Base-by-base conservation (phyloP, 2,113 vertebrate species). In the Himantopus leucocephalus region DNA sequence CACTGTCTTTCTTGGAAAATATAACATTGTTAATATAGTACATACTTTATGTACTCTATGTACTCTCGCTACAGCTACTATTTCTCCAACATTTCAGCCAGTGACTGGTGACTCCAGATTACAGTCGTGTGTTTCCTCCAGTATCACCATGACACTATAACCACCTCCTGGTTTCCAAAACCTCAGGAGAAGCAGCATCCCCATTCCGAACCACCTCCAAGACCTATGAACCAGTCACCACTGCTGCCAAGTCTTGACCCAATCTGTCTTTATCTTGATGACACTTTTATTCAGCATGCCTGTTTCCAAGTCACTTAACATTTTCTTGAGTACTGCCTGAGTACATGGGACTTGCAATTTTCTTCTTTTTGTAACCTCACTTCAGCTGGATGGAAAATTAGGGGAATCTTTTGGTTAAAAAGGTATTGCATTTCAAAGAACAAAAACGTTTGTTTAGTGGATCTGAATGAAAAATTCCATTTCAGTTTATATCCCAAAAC, bases 241-340 rank as follows among this genome's bases (percentile, higher is more conserved):
- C 1, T 87, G 30, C 39, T 41, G 8, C 48, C 48, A 92, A 90
- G 24, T 62, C 86, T 91, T 94, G 83, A 94, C 32, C 55, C 43
- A 75, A 35, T 29, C 50, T 76, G 50, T 43, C 71, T 63, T 85
- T 71, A 34, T 79, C 53, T 63, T 85, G 17, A 64, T 43, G 55
- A 81, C 43, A 27, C 21, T 83, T 92, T 59, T 77, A 76, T 67
- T 79, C 47, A 76, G 48, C 55, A 34, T 63, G 26, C 4, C 23
- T 56, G 24, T 92, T 94, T 94, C 63, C 68, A 80, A 92, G 35
- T 45, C 75, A 91, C 56, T 90, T 94, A 48, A 86, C 76, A 79
- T 92, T 88, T 88, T 91, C 62, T 26, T 8, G 32, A 68, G 50
- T 71, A 70, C 30, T 74, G 86, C 63, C 63, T 45, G 29, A 66